A percentile compares a stretch with the other conserved stretches of the same genome.
phyloP scores from a whole-genome alignment of 2,113 vertebrate species.

The Melanerpes formicivorus region DNA sequence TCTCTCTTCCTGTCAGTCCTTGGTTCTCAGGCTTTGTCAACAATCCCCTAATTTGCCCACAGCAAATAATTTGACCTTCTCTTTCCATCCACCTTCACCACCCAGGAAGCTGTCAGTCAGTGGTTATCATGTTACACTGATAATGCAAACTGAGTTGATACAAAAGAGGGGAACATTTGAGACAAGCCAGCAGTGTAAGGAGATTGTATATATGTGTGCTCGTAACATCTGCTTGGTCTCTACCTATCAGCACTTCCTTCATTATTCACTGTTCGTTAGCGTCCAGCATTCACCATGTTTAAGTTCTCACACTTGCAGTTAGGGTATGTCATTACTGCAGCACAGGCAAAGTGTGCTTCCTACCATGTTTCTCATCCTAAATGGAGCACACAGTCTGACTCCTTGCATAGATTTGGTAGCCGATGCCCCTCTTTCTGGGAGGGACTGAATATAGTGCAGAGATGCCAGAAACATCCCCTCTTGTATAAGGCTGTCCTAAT shows the following conservation, averaged over 20 bases:
- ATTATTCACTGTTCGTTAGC: background rate
- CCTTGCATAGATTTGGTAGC: background rate
- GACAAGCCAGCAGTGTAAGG: background rate
- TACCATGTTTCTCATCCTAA: background rate
- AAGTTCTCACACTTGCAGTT: background rate
- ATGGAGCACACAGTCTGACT: rapidly evolving
- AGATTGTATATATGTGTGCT: background rate
- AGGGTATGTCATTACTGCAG: background rate
- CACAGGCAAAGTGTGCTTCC: background rate
- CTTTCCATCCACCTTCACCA: background rate
- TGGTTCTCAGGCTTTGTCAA: background rate
- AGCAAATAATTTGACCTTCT: background rate
- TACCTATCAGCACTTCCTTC: background rate
- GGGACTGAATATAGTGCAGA: background rate
- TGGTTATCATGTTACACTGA: background rate
- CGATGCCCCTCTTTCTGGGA: background rate
- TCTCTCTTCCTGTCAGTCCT: background rate
- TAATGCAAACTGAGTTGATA: background rate
- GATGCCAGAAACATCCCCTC: background rate
- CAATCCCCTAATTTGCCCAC: background rate
- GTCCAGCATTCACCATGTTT: background rate
- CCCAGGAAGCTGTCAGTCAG: background rate
- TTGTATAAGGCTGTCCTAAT: background rate
- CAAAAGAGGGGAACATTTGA: background rate
- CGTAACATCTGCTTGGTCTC: background rate